Conservation (phyloP, 2,113 vertebrate species). For the Ammospiza nelsoni region DNA sequence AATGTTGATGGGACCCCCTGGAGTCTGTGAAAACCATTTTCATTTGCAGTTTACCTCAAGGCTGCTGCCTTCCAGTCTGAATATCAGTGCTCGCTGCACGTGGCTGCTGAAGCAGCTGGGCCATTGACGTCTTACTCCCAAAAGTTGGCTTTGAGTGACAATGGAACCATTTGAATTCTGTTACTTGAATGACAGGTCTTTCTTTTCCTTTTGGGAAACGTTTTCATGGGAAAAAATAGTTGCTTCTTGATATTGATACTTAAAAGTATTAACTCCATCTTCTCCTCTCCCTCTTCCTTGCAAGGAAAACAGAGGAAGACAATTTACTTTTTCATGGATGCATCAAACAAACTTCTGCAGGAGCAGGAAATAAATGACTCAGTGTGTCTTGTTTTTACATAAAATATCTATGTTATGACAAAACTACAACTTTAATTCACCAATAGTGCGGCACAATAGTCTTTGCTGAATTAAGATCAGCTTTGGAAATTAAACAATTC, state of each 20-base stretch:
- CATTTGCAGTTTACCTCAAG: neutral
- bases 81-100: neutral
- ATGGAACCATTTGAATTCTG: neutral
- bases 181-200: neutral
- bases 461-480: neutral
- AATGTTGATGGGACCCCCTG: constrained; percentile 20
- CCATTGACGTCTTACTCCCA: neutral
- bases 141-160: neutral
- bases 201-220: neutral
- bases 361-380: neutral
- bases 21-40: neutral
- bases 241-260: neutral
- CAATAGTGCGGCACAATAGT: neutral
- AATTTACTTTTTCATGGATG: neutral
- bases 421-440: neutral
- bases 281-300: neutral
- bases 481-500: neutral
- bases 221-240: neutral
- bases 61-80: neutral
- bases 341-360: neutral
- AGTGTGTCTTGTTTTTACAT: neutral
- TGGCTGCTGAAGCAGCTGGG: neutral
- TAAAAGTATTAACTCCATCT: neutral
- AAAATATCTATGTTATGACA: neutral
- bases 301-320: neutral